phyloP scores from a whole-genome alignment of 2,888 invertebrate species.

The Stenodera caucasica region DNA sequence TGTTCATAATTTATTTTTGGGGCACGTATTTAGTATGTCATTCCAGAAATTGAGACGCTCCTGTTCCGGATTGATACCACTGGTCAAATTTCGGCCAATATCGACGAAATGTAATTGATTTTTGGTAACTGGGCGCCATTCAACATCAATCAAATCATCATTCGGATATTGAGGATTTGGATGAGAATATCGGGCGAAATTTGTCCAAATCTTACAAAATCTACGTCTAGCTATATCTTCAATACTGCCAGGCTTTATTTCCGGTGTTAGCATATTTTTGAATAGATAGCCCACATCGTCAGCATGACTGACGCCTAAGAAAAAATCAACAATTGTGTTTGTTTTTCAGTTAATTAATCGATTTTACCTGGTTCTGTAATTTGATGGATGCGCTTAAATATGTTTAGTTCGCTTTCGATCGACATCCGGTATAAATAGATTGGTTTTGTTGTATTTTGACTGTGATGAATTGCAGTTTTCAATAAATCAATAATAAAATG shows the following conservation, averaged over 20 bases:
- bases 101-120: slow-evolving; percentile 17
- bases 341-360: not conserved
- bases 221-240: slow-evolving; percentile 39
- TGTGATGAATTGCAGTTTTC: slow-evolving; percentile 28
- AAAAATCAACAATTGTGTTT: not conserved
- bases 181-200: slow-evolving; percentile 42
- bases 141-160: slow-evolving; percentile 17
- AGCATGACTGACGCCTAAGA: slow-evolving; percentile 37
- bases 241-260: slow-evolving; percentile 33
- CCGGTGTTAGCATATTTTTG: slow-evolving; percentile 30
- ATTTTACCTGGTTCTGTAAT: slow-evolving; percentile 31
- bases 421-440: slow-evolving; percentile 39
- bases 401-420: slow-evolving; percentile 33
- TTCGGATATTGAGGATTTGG: slow-evolving; percentile 33
- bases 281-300: slow-evolving; percentile 42
- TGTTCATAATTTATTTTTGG: slow-evolving; percentile 3
- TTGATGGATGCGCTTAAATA: slow-evolving; percentile 31
- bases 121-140: slow-evolving; percentile 23
- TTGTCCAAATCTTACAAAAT: slow-evolving; percentile 43
- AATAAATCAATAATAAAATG: slow-evolving; percentile 33
- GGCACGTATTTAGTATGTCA: slow-evolving; percentile 13
- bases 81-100: slow-evolving; percentile 18
- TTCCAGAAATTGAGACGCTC: slow-evolving; percentile 24
- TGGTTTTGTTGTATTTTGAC: slow-evolving; percentile 27
- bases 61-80: slow-evolving; percentile 21